Evolutionary conservation across 2,113 vertebrate species (phyloP).

Genomic region (Onychostoma macrolepis): DNA sequence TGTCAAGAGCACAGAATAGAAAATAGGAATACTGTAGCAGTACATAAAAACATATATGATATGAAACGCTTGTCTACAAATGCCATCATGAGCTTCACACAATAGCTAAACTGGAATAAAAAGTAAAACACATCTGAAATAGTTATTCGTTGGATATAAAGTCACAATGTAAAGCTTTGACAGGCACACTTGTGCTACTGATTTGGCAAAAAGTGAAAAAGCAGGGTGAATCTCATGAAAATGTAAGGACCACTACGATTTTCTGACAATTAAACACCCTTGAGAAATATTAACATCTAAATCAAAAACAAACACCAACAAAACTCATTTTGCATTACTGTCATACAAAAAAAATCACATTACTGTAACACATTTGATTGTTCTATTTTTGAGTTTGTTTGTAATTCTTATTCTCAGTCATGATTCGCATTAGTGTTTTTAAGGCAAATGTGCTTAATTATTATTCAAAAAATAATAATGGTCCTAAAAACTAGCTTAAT

Average conservation of each 20-base stretch:
- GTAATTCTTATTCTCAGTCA: neutral
- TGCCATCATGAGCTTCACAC: slow-evolving; percentile 51
- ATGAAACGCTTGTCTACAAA: slow-evolving; percentile 61
- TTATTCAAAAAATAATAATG: neutral
- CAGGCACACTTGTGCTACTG: slow-evolving; percentile 31
- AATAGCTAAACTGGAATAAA: slow-evolving; percentile 55
- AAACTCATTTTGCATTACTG: neutral
- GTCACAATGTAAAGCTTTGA: slow-evolving; percentile 57
- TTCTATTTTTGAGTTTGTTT: neutral
- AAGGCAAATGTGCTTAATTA: neutral
- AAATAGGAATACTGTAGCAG: slow-evolving; percentile 64
- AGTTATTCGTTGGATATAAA: slow-evolving; percentile 32
- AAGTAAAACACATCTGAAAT: slow-evolving; percentile 50
- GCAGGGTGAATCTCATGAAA: neutral
- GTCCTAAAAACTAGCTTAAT: neutral
- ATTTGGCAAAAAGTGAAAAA: neutral
- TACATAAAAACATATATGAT: slow-evolving; percentile 59
- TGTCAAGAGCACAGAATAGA: slow-evolving; percentile 54
- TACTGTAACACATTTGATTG: no score
- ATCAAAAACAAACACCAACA: neutral
- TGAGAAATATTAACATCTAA: neutral
- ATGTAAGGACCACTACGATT: neutral
- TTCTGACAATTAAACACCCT: neutral
- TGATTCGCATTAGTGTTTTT: neutral
- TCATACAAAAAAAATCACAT: neutral